Percentiles rank a stretch among this genome's conserved stretches.
phyloP scores from a whole-genome alignment of 2,888 invertebrate species.

The Rotaria macrura region DNA sequence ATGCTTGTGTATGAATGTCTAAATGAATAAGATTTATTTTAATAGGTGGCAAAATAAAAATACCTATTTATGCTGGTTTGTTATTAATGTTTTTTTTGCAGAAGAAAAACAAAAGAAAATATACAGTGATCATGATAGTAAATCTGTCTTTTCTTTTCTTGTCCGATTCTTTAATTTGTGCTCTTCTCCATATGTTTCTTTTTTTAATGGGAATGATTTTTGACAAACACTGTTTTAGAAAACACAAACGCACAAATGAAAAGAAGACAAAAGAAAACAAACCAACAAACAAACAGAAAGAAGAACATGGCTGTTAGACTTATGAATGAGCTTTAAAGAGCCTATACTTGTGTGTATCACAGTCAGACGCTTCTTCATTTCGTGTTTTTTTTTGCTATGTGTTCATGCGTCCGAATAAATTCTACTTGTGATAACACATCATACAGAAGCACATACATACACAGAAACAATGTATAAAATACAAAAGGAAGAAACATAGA shows the following conservation, averaged over 20 bases:
- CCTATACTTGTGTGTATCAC: conserved; percentile 8
- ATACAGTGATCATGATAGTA: neutral
- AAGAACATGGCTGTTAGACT: neutral
- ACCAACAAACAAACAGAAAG: neutral
- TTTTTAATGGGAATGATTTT: neutral
- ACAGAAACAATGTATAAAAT: neutral
- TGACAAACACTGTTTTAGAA: neutral
- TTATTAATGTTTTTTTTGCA: neutral
- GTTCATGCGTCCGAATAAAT: neutral
- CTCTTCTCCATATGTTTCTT: too few species aligned
- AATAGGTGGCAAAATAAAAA: neutral
- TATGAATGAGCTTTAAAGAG: neutral
- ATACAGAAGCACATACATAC: neutral
- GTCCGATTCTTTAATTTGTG: neutral
- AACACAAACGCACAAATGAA: neutral
- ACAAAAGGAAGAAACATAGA: neutral
- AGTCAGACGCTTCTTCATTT: conserved; percentile 8
- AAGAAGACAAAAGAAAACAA: neutral
- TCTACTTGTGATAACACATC: neutral
- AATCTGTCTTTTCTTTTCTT: neutral
- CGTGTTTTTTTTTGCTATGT: neutral
- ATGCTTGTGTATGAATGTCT: neutral
- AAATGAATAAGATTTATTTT: neutral
- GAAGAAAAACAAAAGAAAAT: neutral
- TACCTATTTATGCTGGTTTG: neutral